A percentile compares a stretch with the other conserved stretches of the same genome.
Conservation (phyloP, 1,140 invertebrate genomes). For the Agraylea sexmaculata region DNA sequence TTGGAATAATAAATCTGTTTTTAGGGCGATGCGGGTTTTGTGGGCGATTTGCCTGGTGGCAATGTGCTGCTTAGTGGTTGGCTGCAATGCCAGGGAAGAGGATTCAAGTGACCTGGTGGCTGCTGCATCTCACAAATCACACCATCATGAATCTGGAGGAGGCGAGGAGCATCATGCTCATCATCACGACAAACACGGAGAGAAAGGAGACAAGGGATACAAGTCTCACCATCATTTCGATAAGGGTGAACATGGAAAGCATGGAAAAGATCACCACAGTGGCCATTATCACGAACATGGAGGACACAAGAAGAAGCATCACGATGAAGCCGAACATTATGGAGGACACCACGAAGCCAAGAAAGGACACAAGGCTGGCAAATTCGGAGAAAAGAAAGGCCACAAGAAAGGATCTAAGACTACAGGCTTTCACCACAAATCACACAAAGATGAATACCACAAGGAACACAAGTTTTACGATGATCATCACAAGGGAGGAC, state of each 20-base stretch:
- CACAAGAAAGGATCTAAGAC: conserved; percentile 64
- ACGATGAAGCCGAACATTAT: conserved; percentile 56
- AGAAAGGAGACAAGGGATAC: conserved; percentile 56
- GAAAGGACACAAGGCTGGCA: conserved; percentile 62
- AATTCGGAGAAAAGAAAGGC: conserved; percentile 63
- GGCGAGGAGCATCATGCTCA: conserved; percentile 50
- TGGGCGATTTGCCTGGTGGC: conserved; percentile 20
- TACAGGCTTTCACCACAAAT: conserved; percentile 65
- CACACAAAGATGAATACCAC: conserved; percentile 71
- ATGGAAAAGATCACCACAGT: conserved; percentile 56
- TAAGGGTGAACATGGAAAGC: conserved; percentile 56
- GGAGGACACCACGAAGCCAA: conserved; percentile 60
- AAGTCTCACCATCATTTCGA: conserved; percentile 54
- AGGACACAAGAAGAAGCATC: conserved; percentile 63
- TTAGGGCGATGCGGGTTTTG: conserved; percentile 30
- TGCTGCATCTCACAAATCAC: conserved; percentile 36
- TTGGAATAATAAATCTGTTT: conserved; percentile 7
- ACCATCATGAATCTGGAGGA: conserved; percentile 46
- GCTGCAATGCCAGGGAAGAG: conserved; percentile 15
- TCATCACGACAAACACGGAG: conserved; percentile 49
- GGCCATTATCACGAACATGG: conserved; percentile 60
- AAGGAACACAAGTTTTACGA: conserved; percentile 78
- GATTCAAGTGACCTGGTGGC: conserved; percentile 29
- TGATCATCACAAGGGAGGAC: conserved; percentile 64
- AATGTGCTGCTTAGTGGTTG: conserved; percentile 14